phyloP scores from a whole-genome alignment of 2,888 invertebrate species.

The Melinopterus prodromus region DNA sequence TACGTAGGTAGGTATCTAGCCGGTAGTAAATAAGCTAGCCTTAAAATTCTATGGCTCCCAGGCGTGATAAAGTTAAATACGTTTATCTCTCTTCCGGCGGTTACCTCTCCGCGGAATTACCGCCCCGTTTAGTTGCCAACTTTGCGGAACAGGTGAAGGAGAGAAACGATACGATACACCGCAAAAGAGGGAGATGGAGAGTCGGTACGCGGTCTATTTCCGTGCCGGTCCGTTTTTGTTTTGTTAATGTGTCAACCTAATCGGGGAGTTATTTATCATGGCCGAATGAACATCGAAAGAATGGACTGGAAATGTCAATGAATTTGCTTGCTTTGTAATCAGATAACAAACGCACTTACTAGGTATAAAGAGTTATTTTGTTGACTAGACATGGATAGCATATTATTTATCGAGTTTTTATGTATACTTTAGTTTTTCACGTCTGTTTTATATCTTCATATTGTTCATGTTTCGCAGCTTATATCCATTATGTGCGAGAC shows the following conservation, averaged over 20 bases:
- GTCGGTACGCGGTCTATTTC: neutral
- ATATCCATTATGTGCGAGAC: too few relatives aligned
- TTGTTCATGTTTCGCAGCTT: too few relatives aligned
- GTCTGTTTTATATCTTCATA: too few relatives aligned
- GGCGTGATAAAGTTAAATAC: slow-evolving; percentile 4
- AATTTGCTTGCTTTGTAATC: neutral
- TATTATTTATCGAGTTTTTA: too few relatives aligned
- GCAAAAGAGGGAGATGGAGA: neutral
- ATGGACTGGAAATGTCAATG: neutral
- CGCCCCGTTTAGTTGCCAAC: neutral
- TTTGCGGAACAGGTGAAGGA: neutral
- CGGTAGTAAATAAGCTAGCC: neutral
- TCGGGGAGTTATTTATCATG: neutral
- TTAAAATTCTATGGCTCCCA: neutral
- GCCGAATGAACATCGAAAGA: neutral
- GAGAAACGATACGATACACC: neutral
- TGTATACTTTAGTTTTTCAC: too few relatives aligned
- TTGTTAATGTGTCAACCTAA: neutral
- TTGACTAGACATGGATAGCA: too few relatives aligned
- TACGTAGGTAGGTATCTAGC: neutral
- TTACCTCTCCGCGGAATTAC: neutral
- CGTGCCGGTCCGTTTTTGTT: neutral
- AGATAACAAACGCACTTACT: neutral
- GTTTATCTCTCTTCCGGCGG: neutral
- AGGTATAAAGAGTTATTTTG: neutral